phyloP scores from a whole-genome alignment of 2,113 vertebrate genomes.

The Zapornia atra region DNA sequence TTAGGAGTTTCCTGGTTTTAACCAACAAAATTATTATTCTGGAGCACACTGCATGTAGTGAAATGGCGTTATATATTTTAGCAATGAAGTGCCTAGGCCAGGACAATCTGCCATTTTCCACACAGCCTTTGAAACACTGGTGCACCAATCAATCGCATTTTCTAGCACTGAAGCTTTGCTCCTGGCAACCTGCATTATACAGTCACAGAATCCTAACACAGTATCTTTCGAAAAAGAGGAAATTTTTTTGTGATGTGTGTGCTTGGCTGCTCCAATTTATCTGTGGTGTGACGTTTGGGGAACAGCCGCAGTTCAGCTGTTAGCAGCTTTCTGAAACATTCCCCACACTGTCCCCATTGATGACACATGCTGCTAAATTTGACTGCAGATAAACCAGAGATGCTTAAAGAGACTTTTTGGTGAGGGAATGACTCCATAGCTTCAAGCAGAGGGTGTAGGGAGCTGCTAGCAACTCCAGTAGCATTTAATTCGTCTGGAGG shows the following conservation, averaged over 20 bases:
- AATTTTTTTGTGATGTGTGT: background rate
- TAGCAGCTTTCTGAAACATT: background rate
- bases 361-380: slow-evolving; percentile 15
- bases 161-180: background rate
- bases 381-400: background rate
- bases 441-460: background rate
- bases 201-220: background rate
- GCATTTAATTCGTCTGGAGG: background rate
- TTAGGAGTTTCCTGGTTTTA: background rate
- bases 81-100: background rate
- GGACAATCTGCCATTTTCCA: background rate
- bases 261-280: background rate
- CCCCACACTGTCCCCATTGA: background rate
- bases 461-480: background rate
- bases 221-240: background rate
- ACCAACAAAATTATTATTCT: background rate
- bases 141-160: background rate
- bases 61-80: background rate
- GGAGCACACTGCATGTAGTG: background rate
- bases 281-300: background rate
- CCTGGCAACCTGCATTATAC: background rate
- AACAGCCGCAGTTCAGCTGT: background rate
- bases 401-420: background rate
- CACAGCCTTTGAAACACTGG: background rate
- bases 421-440: background rate